These are phyloP conservation scores for Sinocyclocheilus rhinocerous DNA, from an alignment of 2,113 vertebrate genomes.

Conservation along the genomic window DNA sequence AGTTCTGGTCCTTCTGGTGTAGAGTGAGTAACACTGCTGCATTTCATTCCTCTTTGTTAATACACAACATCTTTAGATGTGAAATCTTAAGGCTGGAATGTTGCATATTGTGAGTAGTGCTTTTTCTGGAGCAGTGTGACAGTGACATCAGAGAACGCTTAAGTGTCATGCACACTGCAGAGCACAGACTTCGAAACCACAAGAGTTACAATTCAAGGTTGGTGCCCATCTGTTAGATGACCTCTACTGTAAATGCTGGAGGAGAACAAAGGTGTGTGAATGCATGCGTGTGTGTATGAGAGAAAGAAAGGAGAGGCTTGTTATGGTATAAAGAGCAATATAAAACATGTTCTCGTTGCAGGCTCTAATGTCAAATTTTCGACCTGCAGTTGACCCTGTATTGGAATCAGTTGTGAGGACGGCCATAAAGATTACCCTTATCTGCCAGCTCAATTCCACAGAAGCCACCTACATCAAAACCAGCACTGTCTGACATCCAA, in stretches of 20 bases:
- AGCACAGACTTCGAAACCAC: constrained; percentile 48
- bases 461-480: constrained; percentile 42
- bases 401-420: constrained; percentile 47
- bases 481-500: constrained; percentile 43
- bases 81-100: constrained; percentile 3
- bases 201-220: constrained; percentile 59
- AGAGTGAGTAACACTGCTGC: constrained; percentile 16
- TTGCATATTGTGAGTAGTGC: constrained; percentile 33
- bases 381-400: constrained; percentile 53
- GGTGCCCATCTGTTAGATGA: constrained; percentile 58
- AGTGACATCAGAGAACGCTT: constrained; percentile 32
- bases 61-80: constrained; percentile 19
- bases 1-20: constrained; percentile 29
- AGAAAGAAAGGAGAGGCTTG: background rate
- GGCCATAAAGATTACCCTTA: constrained; percentile 42
- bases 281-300: constrained; percentile 1
- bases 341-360: background rate
- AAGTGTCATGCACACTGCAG: constrained; percentile 35
- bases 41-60: constrained; percentile 28
- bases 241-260: constrained; percentile 52
- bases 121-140: constrained; percentile 30
- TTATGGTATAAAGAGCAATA: constrained; percentile 31
- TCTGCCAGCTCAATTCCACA: constrained; percentile 45
- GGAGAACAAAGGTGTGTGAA: constrained; percentile 42
- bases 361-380: constrained; percentile 51